Evolutionary conservation across 2,113 vertebrate genomes (phyloP), one percentile per base, ranked within the genome.

Genomic region (Cyanoramphus novaezelandiae): DNA sequence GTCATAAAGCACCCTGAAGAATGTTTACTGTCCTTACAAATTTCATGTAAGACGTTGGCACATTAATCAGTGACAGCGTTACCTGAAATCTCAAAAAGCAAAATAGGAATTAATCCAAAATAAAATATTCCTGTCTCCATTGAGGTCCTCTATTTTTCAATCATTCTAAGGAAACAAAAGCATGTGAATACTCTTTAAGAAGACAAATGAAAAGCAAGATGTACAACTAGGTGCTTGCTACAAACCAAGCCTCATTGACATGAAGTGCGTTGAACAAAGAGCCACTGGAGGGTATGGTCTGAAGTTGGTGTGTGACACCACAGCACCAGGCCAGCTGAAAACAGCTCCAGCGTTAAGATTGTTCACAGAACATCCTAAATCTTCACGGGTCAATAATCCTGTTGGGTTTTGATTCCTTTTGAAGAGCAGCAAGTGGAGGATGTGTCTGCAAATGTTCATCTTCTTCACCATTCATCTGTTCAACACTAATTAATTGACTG

Each of bases 161-260:
- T 76, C 19, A 35, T 88, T 46, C 29, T 46, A 71, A 74, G 21
- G 31, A 53, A 75, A 55, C 11, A 43, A 49, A 50, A 44, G 21
- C 23, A 23, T 31, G 5, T 27, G 43, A 64, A 14, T 46, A 29
- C 19, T 57, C 86, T 1, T 20, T 2, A 50, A 50, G 29, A 49
- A 47, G 88, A 60, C 12, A 25, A 33, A 68, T 1, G 11, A 46
- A 52, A 65, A 29, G 0, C 25, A 44, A 25, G 10, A 33, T 29
- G 6, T 13, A 49, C 82, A 64, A 21, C 0, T 2, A 6, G 11
- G 3, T 8, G 2, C 35, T 78, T 74, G 55, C 8, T 27, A 8
- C 35, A 41, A 35, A 82, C 20, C 35, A 25, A 35, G 64, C n/a
- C 11, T 39, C 18, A 6, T 24, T 67, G n/a, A 27, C 37, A 9